A percentile compares a stretch with the other conserved stretches of the same genome.
phyloP scores from a whole-genome alignment of 2,888 invertebrate species.

The Caenorhabditis doughertyi region DNA sequence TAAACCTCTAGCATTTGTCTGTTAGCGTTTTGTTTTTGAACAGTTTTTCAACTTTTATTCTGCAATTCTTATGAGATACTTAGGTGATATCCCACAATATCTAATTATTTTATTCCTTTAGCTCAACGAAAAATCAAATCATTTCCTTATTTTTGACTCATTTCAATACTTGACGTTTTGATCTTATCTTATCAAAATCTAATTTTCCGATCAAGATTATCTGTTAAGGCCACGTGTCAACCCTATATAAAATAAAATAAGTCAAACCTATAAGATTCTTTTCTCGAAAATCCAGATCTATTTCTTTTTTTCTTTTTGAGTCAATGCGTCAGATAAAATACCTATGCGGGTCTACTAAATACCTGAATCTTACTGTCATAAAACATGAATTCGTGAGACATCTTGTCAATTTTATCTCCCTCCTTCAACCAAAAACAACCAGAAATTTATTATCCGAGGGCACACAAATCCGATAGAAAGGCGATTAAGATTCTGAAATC shows the following conservation, averaged over 20 bases:
- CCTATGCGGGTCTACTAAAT: background rate
- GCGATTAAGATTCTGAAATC: conserved; percentile 30
- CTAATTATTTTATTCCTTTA: too few relatives aligned
- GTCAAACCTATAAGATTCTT: conserved; percentile 8
- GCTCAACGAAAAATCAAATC: too few relatives aligned
- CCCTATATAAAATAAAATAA: conserved; percentile 8
- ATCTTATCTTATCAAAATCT: background rate
- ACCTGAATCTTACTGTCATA: background rate
- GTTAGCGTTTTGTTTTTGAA: too few relatives aligned
- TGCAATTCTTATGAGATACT: too few relatives aligned
- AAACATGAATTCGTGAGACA: conserved; percentile 11
- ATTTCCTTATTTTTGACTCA: too few relatives aligned
- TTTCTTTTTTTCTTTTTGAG: background rate
- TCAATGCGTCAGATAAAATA: conserved; percentile 11
- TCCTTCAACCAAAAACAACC: conserved; percentile 28
- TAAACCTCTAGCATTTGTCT: too few relatives aligned
- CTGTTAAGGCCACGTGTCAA: background rate
- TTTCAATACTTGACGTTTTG: too few relatives aligned
- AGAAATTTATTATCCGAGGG: conserved; percentile 31
- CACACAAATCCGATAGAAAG: conserved; percentile 46
- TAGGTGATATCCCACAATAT: too few relatives aligned
- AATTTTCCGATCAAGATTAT: background rate
- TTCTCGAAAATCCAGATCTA: background rate
- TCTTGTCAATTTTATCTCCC: background rate
- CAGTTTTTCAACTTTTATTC: too few relatives aligned